Conservation (phyloP, 2,113 vertebrate genomes). For the Enhydra lutris region DNA sequence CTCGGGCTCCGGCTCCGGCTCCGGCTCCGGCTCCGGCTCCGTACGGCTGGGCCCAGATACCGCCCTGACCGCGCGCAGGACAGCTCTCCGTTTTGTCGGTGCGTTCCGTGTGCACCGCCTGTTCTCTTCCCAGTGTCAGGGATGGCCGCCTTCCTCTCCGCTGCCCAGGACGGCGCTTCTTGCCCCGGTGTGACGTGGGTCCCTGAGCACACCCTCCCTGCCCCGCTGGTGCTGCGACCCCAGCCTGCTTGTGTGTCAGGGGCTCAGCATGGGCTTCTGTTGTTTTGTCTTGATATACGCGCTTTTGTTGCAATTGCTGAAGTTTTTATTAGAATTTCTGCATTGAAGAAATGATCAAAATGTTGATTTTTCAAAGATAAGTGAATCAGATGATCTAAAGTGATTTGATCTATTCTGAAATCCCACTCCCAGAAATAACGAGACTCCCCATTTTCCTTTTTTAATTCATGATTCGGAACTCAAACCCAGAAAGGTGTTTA, state of each 20-base stretch:
- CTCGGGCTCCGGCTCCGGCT: too few relatives aligned
- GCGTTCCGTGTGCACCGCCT: rapidly evolving
- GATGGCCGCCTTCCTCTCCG: too few relatives aligned
- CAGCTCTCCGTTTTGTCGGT: background rate
- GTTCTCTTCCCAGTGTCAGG: too few relatives aligned
- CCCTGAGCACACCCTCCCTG: background rate
- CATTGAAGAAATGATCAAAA: background rate
- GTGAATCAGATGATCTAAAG: background rate
- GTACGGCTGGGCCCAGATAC: too few relatives aligned
- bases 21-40: too few relatives aligned
- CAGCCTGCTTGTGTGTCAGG: background rate
- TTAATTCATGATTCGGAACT: background rate
- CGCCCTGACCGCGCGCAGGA: too few relatives aligned
- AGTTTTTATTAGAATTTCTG: background rate
- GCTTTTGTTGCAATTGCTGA: background rate
- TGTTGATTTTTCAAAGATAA: background rate
- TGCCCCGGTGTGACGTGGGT: too few relatives aligned
- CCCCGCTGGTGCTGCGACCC: background rate
- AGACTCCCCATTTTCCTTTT: background rate
- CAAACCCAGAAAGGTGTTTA: background rate
- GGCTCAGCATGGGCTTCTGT: background rate
- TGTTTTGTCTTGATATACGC: background rate
- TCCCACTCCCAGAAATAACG: background rate
- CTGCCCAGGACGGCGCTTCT: too few relatives aligned
- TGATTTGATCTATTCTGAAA: background rate